Evolutionary conservation across 2,113 vertebrate species (phyloP).

Genomic region (Deroptyus accipitrinus): DNA sequence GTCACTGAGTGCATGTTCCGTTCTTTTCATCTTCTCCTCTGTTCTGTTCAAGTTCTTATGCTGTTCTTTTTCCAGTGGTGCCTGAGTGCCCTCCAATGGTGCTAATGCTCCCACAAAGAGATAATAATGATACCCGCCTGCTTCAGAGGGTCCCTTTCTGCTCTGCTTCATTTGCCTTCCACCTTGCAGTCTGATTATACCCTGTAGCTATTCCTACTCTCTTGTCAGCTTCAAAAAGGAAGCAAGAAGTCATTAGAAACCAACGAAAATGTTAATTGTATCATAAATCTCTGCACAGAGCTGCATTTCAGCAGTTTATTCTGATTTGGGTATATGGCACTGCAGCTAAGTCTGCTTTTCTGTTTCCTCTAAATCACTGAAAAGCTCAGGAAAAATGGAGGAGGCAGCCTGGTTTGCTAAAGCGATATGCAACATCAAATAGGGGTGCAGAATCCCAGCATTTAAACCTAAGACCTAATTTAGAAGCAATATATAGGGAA

Average conservation of each 20-base stretch:
- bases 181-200: slow-evolving; percentile 49
- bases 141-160: slow-evolving; percentile 47
- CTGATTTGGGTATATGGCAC: slow-evolving; percentile 9
- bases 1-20: slow-evolving; percentile 17
- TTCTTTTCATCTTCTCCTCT: slow-evolving; percentile 34
- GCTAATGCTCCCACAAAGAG: slow-evolving; percentile 61
- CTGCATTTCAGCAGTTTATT: slow-evolving; percentile 30
- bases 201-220: slow-evolving; percentile 35
- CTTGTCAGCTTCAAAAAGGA: slow-evolving; percentile 50
- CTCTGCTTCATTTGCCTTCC: slow-evolving; percentile 54
- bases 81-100: slow-evolving; percentile 68
- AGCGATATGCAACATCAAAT: neutral
- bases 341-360: slow-evolving; percentile 37
- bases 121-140: slow-evolving; percentile 43
- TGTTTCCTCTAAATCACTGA: neutral
- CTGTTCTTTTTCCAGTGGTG: slow-evolving; percentile 59
- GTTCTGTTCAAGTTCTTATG: slow-evolving; percentile 37
- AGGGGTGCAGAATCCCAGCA: neutral
- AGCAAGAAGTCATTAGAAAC: slow-evolving; percentile 64
- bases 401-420: neutral
- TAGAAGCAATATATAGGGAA: neutral
- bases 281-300: slow-evolving; percentile 48
- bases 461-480: neutral
- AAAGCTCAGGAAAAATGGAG: slow-evolving; percentile 2
- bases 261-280: slow-evolving; percentile 58